Evolutionary conservation across 1,140 invertebrate genomes (phyloP).

Genomic region (Zaprionus kolodkinae): DNA sequence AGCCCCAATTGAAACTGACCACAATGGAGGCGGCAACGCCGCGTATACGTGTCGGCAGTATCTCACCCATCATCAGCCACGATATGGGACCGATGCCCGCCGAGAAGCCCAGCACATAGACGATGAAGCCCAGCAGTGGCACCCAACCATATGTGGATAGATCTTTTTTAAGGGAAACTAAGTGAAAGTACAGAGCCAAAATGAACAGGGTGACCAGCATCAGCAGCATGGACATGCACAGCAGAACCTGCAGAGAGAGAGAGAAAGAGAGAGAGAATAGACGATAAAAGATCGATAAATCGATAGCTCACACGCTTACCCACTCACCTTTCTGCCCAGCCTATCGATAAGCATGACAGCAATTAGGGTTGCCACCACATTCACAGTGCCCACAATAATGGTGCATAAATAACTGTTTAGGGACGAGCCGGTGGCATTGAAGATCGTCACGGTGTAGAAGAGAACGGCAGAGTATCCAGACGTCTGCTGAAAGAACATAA

Average conservation of each 20-base stretch:
- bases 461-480: slow-evolving; percentile 96
- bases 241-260: not conserved
- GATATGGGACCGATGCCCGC: slow-evolving; percentile 96
- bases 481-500: slow-evolving; percentile 73
- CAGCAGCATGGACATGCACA: not conserved
- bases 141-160: not conserved
- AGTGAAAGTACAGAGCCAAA: not conserved
- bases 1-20: slow-evolving; percentile 1
- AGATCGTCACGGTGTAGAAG: slow-evolving; percentile 94
- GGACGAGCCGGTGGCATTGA: slow-evolving; percentile 89
- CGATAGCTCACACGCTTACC: too few relatives aligned
- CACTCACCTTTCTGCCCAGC: slow-evolving; percentile 15
- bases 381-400: slow-evolving; percentile 8
- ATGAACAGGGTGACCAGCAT: not conserved
- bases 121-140: slow-evolving; percentile 89
- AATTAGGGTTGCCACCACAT: slow-evolving; percentile 1
- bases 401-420: slow-evolving; percentile 89
- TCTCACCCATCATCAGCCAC: slow-evolving; percentile 96
- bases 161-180: not conserved
- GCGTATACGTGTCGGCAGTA: slow-evolving; percentile 90
- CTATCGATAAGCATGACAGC: not conserved
- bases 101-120: slow-evolving; percentile 94
- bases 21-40: slow-evolving; percentile 92
- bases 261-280: too few relatives aligned
- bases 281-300: too few relatives aligned